These are phyloP conservation scores for Cyclophora albipunctata DNA, from an alignment of 2,888 invertebrate species.

Conservation along the genomic window DNA sequence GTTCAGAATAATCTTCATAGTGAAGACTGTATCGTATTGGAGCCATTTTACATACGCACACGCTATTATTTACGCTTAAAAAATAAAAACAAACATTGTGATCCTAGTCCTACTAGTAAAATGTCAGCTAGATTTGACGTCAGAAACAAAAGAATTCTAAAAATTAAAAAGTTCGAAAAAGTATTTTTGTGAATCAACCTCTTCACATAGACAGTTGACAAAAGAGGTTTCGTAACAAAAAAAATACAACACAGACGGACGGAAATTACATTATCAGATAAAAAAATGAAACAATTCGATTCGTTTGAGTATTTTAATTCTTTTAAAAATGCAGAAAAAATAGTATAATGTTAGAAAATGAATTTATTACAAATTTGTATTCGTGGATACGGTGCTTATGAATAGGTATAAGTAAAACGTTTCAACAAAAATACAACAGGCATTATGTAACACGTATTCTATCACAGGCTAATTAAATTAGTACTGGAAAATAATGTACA, in stretches of 20 bases:
- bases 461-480: slow-evolving; percentile 68
- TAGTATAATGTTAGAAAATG: slow-evolving; percentile 66
- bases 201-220: not conserved
- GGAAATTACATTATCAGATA: slow-evolving; percentile 1
- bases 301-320: slow-evolving; percentile 59
- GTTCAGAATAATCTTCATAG: slow-evolving; percentile 81
- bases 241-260: not conserved
- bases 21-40: slow-evolving; percentile 78
- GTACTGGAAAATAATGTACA: slow-evolving; percentile 34
- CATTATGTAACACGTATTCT: slow-evolving; percentile 35
- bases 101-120: slow-evolving; percentile 1
- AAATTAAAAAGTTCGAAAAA: slow-evolving; percentile 24
- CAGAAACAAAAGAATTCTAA: slow-evolving; percentile 29
- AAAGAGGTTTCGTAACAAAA: slow-evolving; percentile 3
- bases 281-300: slow-evolving; percentile 11
- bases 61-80: slow-evolving; percentile 7
- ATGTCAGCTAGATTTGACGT: slow-evolving; percentile 7
- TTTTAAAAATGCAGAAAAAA: slow-evolving; percentile 69
- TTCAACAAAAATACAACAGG: slow-evolving; percentile 25
- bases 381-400: slow-evolving; percentile 20
- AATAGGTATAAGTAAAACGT: slow-evolving; percentile 20
- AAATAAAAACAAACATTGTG: slow-evolving; percentile 15
- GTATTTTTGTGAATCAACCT: slow-evolving; percentile 5
- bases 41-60: slow-evolving; percentile 43
- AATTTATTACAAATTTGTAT: slow-evolving; percentile 75